Base-by-base conservation (phyloP, 1,140 invertebrate species). In the Olivierus martensii region DNA sequence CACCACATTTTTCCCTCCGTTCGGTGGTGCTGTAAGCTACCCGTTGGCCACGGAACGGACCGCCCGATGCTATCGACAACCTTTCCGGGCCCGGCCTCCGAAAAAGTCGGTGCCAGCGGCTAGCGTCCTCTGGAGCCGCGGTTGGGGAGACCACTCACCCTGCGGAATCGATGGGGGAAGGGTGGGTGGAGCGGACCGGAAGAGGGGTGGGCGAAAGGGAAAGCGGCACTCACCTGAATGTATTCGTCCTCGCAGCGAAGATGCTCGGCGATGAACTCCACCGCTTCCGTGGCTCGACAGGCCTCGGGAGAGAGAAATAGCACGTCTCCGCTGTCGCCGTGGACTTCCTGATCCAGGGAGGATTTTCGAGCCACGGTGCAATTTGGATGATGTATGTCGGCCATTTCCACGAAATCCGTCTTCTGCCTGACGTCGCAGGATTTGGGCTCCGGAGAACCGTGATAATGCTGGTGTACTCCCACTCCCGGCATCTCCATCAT, bases 191-290 rank as follows among this genome's bases (percentile, higher is more conserved):
- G n/a, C n/a, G n/a, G n/a, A n/a, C n/a, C n/a, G n/a, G n/a, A n/a
- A n/a, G 2, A 28, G 9, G 28, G 9, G 28, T 41, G 6, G 6
- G 2, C 17, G 12, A 41, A 41, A 41, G 39, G 14, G 7, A 6
- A 7, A 15, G 28, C n/a, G 28, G 28, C 28, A 55, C 66, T 69
- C 69, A 93, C 91, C 79, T 96, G 92, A 70, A 95, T 94, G 63
- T 95, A 93, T 63, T 92, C 81, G 75, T 95, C 90, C 72, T 94
- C 91, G 67, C 92, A 92, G 60, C 91, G 81, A 53, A 98, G 77
- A 77, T 98, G 92, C 70, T 97, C 92, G 19, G 93, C 93, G 57
- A 98, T 97, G 69, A 96, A 97, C 66, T 93, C 89, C 1, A 97
- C 91, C 3, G 92, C 92, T 69, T 97, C 91, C 9, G 93, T 94